Percentiles rank a stretch among this genome's conserved stretches.
These are phyloP conservation scores for Chaenogobius annularis DNA, from an alignment of 2,113 vertebrate genomes.

Conservation along the genomic window DNA sequence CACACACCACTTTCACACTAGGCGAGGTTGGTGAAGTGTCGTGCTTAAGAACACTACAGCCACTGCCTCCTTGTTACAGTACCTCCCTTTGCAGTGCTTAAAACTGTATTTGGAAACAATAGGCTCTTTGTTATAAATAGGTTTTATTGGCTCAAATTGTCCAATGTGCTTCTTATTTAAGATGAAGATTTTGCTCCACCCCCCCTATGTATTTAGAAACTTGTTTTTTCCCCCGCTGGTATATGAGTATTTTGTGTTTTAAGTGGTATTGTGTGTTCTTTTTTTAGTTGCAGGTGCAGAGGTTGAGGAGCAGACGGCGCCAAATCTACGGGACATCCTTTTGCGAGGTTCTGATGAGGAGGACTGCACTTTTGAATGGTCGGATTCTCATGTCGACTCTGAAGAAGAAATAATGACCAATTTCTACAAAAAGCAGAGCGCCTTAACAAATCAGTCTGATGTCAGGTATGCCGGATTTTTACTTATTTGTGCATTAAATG, in stretches of 20 bases:
- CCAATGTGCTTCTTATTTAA: neutral
- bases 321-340: conserved; percentile 68
- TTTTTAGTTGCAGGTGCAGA: conserved; percentile 46
- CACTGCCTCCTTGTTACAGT: too few relatives aligned
- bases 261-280: neutral
- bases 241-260: neutral
- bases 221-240: neutral
- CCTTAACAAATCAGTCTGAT: neutral
- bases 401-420: conserved; percentile 69
- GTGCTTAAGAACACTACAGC: too few relatives aligned
- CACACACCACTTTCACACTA: neutral
- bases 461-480: neutral
- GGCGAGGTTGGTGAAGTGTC: too few relatives aligned
- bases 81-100: too few relatives aligned
- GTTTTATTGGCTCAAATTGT: neutral
- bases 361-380: conserved; percentile 40
- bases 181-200: neutral
- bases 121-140: too few relatives aligned
- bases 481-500: neutral
- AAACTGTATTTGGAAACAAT: neutral
- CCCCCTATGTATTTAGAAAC: too few relatives aligned
- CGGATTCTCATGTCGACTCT: conserved; percentile 66
- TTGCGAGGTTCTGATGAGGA: conserved; percentile 69
- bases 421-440: conserved; percentile 52
- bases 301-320: conserved; percentile 47